Conservation (phyloP, 2,888 invertebrate genomes). For the Oligia latruncula region DNA sequence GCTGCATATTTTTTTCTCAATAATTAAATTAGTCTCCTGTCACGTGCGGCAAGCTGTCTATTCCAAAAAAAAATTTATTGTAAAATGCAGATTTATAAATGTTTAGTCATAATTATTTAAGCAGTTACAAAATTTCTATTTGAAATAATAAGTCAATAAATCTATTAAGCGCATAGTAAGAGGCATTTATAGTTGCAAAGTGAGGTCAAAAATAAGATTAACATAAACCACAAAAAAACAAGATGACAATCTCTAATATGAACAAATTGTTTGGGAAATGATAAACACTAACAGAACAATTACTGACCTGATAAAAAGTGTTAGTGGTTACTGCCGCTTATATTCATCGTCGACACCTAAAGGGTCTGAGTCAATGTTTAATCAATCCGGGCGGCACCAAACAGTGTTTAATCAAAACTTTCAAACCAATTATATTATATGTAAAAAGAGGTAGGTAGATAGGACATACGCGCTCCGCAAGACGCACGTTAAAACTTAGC, state of each 20-base stretch:
- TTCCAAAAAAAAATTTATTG: not conserved
- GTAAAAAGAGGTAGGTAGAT: too few species aligned
- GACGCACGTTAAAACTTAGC: too few species aligned
- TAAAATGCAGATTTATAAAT: constrained; percentile 10
- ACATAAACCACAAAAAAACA: not conserved
- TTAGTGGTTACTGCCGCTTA: too few species aligned
- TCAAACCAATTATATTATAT: not conserved
- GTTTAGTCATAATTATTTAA: not conserved
- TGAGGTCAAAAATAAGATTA: not conserved
- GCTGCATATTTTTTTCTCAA: not conserved
- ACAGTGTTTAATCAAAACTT: not conserved
- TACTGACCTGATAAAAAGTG: not conserved
- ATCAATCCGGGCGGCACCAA: not conserved
- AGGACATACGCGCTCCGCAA: too few species aligned
- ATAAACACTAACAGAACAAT: not conserved
- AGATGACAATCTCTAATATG: constrained; percentile 7
- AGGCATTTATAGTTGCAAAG: constrained; percentile 4
- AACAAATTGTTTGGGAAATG: not conserved
- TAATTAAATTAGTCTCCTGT: not conserved
- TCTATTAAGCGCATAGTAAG: not conserved
- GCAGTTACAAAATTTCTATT: not conserved
- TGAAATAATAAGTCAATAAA: not conserved
- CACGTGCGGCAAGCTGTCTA: too few species aligned
- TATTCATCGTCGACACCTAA: not conserved
- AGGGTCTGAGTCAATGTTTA: not conserved